Percentiles rank a stretch among this genome's conserved stretches.
Evolutionary conservation across 2,797 vertebrate species (phyloP).

Genomic region (Semotilus atromaculatus): DNA sequence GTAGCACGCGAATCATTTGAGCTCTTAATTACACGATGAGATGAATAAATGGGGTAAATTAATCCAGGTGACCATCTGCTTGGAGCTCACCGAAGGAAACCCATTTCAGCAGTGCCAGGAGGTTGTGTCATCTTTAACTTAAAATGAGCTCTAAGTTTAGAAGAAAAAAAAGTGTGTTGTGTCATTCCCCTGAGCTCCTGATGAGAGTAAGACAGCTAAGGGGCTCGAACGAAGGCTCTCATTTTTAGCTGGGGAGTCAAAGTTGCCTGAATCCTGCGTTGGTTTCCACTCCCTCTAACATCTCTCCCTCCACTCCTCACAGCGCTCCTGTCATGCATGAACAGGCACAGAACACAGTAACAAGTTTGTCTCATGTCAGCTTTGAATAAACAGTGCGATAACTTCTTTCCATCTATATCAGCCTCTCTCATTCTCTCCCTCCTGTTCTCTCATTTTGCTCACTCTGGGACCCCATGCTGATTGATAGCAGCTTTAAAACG

Average conservation of each 20-base stretch:
- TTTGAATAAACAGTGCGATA: slow-evolving; percentile 73
- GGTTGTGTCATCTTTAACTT: slow-evolving; percentile 33
- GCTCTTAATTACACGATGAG: slow-evolving; percentile 76
- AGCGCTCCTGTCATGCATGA: slow-evolving; percentile 72
- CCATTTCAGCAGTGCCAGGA: neutral
- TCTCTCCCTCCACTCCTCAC: slow-evolving; percentile 61
- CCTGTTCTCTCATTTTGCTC: slow-evolving; percentile 58
- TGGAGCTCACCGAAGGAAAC: neutral
- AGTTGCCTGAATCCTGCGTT: slow-evolving; percentile 55
- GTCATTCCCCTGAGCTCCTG: slow-evolving; percentile 37
- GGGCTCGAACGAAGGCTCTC: slow-evolving; percentile 53
- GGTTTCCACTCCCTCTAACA: slow-evolving; percentile 60
- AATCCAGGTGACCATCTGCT: slow-evolving; percentile 81
- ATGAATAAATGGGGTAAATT: slow-evolving; percentile 75
- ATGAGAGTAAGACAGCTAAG: slow-evolving; percentile 51
- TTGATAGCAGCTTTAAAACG: slow-evolving; percentile 73
- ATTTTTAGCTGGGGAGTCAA: slow-evolving; percentile 58
- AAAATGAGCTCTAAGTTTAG: slow-evolving; percentile 22
- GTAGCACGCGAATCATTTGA: slow-evolving; percentile 47
- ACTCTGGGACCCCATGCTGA: slow-evolving; percentile 71
- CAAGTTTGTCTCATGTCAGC: slow-evolving; percentile 77
- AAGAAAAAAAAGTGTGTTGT: slow-evolving; percentile 38
- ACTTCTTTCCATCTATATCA: slow-evolving; percentile 51
- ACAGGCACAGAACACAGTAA: slow-evolving; percentile 72
- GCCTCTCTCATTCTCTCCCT: slow-evolving; percentile 39